phyloP scores from a whole-genome alignment of 2,797 vertebrate genomes.

The Austrolebias charrua region DNA sequence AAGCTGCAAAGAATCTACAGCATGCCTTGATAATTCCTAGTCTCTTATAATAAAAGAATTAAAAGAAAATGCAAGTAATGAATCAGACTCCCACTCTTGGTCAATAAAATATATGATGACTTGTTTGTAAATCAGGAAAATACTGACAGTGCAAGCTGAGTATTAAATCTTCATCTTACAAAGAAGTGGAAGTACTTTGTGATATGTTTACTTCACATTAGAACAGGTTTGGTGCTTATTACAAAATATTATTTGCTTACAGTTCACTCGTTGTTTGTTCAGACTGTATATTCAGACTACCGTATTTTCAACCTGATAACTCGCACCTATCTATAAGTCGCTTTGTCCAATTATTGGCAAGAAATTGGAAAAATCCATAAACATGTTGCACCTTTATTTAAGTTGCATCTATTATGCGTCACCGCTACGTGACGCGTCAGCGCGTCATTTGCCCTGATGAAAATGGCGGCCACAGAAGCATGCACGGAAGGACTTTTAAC shows the following conservation, averaged over 20 bases:
- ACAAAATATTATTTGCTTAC: background rate
- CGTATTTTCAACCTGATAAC: no score
- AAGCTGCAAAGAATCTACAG: slow-evolving; percentile 49
- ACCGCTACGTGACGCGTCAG: no score
- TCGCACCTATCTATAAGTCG: no score
- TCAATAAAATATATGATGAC: background rate
- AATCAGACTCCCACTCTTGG: background rate
- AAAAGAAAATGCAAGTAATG: background rate
- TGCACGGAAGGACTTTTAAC: no score
- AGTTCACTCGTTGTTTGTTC: background rate
- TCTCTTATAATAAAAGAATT: slow-evolving; percentile 25
- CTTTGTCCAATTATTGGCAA: no score
- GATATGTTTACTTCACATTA: slow-evolving; percentile 12
- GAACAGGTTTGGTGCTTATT: slow-evolving; percentile 3
- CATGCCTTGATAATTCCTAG: slow-evolving; percentile 14
- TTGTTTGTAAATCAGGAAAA: background rate
- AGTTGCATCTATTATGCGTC: no score
- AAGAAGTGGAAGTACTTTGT: slow-evolving; percentile 2
- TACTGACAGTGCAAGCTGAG: background rate
- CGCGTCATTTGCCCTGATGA: no score
- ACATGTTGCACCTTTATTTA: no score
- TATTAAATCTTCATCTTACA: background rate
- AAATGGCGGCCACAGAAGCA: no score
- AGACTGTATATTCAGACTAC: background rate
- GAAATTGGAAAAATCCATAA: no score